These are phyloP conservation scores for Ursus arctos DNA, from an alignment of 2,113 vertebrate species.

Conservation along the genomic window DNA sequence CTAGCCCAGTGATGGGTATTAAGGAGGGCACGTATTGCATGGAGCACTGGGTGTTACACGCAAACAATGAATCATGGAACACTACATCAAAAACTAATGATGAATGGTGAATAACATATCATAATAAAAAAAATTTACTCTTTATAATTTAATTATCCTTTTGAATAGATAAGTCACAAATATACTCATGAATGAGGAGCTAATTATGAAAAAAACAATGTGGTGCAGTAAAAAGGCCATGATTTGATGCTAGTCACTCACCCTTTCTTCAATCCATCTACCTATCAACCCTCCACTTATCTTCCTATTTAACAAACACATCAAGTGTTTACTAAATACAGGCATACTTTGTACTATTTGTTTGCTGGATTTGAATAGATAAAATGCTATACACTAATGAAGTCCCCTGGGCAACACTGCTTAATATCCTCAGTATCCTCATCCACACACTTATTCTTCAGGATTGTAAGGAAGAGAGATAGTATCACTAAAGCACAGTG, in stretches of 20 bases:
- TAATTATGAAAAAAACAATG: conserved; percentile 41
- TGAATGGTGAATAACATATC: too few relatives aligned
- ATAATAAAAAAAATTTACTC: too few relatives aligned
- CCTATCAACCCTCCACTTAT: neutral
- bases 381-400: neutral
- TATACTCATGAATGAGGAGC: conserved; percentile 9
- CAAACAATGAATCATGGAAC: too few relatives aligned
- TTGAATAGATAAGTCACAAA: neutral
- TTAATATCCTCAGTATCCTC: neutral
- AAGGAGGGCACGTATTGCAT: too few relatives aligned
- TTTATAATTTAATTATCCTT: conserved; percentile 35
- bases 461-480: neutral
- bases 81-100: too few relatives aligned
- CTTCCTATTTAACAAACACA: neutral
- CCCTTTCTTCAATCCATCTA: neutral
- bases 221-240: neutral
- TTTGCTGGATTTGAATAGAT: neutral
- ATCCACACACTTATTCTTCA: neutral
- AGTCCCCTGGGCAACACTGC: neutral
- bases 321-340: neutral
- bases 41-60: too few relatives aligned
- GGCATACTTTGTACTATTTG: neutral
- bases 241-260: neutral
- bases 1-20: too few relatives aligned
- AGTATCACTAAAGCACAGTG: neutral